Evolutionary conservation across 2,888 invertebrate species (phyloP).

Genomic region (Drosophila paracracens): DNA sequence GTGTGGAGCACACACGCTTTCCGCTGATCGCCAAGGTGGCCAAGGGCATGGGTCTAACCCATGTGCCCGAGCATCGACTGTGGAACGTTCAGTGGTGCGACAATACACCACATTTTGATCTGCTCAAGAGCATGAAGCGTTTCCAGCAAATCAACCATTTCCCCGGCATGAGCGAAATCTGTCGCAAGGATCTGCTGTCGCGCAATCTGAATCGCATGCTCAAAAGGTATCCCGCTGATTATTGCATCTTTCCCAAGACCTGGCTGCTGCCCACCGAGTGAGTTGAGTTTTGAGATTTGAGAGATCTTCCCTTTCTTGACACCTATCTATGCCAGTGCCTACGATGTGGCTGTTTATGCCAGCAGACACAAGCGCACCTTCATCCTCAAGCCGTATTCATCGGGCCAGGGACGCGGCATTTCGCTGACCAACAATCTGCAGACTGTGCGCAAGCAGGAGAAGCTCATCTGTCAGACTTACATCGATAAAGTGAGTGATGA

Average conservation of each 20-base stretch:
- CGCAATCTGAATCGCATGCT: constrained; percentile 96
- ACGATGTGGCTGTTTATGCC: constrained; percentile 89
- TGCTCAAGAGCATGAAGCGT: constrained; percentile 95
- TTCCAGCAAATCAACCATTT: constrained; percentile 97
- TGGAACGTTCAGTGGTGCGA: constrained; percentile 97
- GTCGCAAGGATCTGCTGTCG: constrained; percentile 94
- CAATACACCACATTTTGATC: constrained; percentile 89
- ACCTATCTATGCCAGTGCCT: constrained; percentile 57
- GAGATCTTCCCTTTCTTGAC: not conserved
- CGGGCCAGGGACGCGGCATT: constrained; percentile 96
- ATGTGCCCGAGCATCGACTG: constrained; percentile 90
- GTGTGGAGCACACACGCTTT: constrained; percentile 80
- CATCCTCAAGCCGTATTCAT: constrained; percentile 96
- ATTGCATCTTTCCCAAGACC: constrained; percentile 96
- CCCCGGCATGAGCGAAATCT: constrained; percentile 95
- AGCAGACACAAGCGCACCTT: constrained; percentile 89
- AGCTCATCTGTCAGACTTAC: constrained; percentile 94
- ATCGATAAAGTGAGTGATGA: constrained; percentile 80
- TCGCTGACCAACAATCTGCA: constrained; percentile 93
- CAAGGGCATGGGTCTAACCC: constrained; percentile 79
- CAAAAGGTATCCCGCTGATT: constrained; percentile 94
- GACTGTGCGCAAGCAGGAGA: constrained; percentile 90
- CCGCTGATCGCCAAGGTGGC: constrained; percentile 77
- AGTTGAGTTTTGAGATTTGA: constrained; percentile 76
- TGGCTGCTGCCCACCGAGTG: constrained; percentile 97